Evolutionary conservation across 1,140 invertebrate genomes (phyloP), one percentile per base, ranked within the genome.

Genomic region (Forficula auricularia): DNA sequence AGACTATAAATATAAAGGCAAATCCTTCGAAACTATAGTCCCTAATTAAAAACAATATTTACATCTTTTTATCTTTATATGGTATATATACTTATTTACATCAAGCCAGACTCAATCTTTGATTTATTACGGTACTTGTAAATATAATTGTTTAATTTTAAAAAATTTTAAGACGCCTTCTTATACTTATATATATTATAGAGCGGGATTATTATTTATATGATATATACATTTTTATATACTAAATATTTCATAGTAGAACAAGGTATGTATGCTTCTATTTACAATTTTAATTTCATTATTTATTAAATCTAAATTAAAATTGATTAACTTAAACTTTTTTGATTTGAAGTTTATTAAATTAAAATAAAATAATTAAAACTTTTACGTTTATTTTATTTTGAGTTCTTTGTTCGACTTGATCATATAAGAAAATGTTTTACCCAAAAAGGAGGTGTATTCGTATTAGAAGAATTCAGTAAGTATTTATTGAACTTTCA

Each of bases 401-500:
- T 91, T 57, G 79, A 98, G 94, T 97, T 96, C 70, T 98, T 99
- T 73, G 91, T 98, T 66, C 83, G 90, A 63, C 76, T 99, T 68
- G 85, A 90, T 70, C 91, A 96, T 68, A 98, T 98, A 68, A 79
- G 91, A 64, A 98, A 98, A 70, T 98, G 94, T 73, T 97, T 96
- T 71, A 95, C 91, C 44, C 88, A 91, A 65, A 95, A 94, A 67
- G 92, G 92, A 62, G 91, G 88, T 61, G 88, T 98, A 62, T 98
- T 99, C 75, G 82, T 98, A 60, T 75, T 98, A 62, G 95, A 99
- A 75, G 94, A 96, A 78, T 95, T 80, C 67, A 94, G 89, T 96
- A 75, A 89, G 87, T 82, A 58, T 55, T 43, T 10, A 27, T n/a
- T n/a, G n/a, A n/a, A n/a, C n/a, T n/a, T n/a, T n/a, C n/a, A n/a